Percentiles rank a stretch among this genome's conserved stretches.
Evolutionary conservation across 2,888 invertebrate genomes (phyloP).

Genomic region (Torymus auratus): DNA sequence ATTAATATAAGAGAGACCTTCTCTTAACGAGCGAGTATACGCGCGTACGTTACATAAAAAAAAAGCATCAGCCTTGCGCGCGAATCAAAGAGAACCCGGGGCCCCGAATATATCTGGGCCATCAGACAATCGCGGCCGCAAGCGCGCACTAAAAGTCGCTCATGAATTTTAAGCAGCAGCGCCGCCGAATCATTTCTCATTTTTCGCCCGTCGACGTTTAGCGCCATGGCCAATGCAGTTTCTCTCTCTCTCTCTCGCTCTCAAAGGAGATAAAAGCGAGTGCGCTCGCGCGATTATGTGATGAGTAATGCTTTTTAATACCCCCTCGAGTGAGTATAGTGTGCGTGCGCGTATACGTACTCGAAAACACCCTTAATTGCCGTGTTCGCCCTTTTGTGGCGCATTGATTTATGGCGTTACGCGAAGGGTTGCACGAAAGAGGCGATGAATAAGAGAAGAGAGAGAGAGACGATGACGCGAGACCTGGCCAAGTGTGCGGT

Average conservation of each 20-base stretch:
- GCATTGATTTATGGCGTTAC: conserved; percentile 59
- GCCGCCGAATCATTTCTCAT: conserved; percentile 76
- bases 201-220: conserved; percentile 61
- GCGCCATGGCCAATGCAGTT: conserved; percentile 1
- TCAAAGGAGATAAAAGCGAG: conserved; percentile 45
- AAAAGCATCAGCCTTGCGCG: too few species aligned
- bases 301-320: conserved; percentile 78
- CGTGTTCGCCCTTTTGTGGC: conserved; percentile 66
- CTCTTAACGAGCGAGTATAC: conserved; percentile 34
- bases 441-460: conserved; percentile 52
- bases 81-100: too few species aligned
- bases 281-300: conserved; percentile 71
- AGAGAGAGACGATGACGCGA: conserved; percentile 37
- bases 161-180: conserved; percentile 77
- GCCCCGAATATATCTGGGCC: conserved; percentile 36
- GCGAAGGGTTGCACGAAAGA: conserved; percentile 38
- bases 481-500: conserved; percentile 20
- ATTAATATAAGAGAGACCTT: conserved; percentile 69
- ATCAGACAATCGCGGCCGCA: background rate
- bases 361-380: conserved; percentile 77
- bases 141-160: conserved; percentile 73
- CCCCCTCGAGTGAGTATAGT: conserved; percentile 63
- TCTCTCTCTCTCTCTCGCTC: too few species aligned
- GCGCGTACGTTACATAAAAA: background rate
- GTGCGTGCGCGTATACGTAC: conserved; percentile 63